Base-by-base conservation (phyloP, 2,113 vertebrate species). In the Labeo rohita region DNA sequence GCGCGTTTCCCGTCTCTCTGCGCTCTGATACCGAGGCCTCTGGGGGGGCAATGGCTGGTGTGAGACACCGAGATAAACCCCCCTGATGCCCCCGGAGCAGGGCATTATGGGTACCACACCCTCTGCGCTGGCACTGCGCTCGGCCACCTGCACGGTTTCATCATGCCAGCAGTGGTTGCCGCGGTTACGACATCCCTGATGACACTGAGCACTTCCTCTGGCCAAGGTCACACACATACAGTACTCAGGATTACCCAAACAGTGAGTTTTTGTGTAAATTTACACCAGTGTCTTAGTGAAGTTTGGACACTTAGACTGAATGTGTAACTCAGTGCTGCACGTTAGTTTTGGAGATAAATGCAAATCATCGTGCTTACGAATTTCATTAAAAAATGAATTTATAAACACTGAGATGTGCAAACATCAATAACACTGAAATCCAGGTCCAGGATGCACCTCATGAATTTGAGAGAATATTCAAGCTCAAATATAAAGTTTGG, bases 11-110 rank as follows among this genome's bases (percentile, higher is more conserved):
- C 68, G 39, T 72, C 39, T 72, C 65, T 34, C 2, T 87, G 12
- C 16, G 23, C 70, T 66, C 74, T 86, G 91, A 90, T 90, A 90
- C 79, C 73, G 74, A 88, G 89, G 93, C 90, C 90, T 90, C 75
- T 15, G 28, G 52, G 34, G 84, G 85, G 78, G 87, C 85, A 72
- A 72, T 6, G 39, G 43, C 13, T 86, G 54, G 88, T 74, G 91
- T 94, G 95, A 86, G 43, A 77, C 39, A 39, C 1, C 1, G 52
- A 94, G 94, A 94, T 95, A 94, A 91, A 74, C 45, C 54, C 59
- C 76, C n/a, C 78, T 74, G 8, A 23, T 43, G 45, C 8, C 72
- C 66, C 59, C n/a, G 34, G 65, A 83, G 65, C 47, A 59, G 84
- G 74, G 82, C 84, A 84, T 86, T 88, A 28, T 88, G 82, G 65